Evolutionary conservation across 2,113 vertebrate genomes (phyloP), one percentile per base, ranked within the genome.

Genomic region (Nanorana parkeri): DNA sequence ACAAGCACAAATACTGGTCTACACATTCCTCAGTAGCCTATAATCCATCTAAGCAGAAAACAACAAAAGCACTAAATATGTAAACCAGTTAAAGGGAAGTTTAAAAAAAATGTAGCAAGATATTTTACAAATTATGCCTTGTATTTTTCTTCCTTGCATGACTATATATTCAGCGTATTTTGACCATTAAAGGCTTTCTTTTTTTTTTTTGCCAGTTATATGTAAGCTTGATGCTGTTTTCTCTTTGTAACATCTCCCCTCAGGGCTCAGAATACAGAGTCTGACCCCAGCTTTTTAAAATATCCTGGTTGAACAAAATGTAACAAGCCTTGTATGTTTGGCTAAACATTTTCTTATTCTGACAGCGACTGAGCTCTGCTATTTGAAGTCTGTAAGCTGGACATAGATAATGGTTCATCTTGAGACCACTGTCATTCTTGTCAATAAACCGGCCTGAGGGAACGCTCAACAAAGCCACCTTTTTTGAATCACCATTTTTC

Each of bases 381-480:
- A 94, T 97, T 97, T 99, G 96, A 99, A 97, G 95, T 96, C 88
- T 91, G 94, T 93, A 95, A 90, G 93, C 94, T 94, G 95, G 98
- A 94, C 96, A 96, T 92, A 95, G 96, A 98, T 99, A 99, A 99
- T 99, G 94, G 97, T 94, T 95, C 92, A 94, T 96, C 97, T 87
- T 95, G 98, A 97, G 98, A 99, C 96, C 88, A 91, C 96, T 98
- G 97, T 98, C 97, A 98, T 97, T 92, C 92, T 90, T 96, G 96
- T 98, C 97, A 97, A 97, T 96, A 96, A 94, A 92, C 95, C 64
- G 90, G 95, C 94, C 91, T 90, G 90, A 90, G 95, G 95, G 95
- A 88, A 91, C 89, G 80, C 85, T 84, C 89, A 90, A 88, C 92
- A 93, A 94, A 95, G 93, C 88, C 95, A 97, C 97, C 96, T 99